Base-by-base conservation (phyloP, 2,113 vertebrate species). In the Meles meles region DNA sequence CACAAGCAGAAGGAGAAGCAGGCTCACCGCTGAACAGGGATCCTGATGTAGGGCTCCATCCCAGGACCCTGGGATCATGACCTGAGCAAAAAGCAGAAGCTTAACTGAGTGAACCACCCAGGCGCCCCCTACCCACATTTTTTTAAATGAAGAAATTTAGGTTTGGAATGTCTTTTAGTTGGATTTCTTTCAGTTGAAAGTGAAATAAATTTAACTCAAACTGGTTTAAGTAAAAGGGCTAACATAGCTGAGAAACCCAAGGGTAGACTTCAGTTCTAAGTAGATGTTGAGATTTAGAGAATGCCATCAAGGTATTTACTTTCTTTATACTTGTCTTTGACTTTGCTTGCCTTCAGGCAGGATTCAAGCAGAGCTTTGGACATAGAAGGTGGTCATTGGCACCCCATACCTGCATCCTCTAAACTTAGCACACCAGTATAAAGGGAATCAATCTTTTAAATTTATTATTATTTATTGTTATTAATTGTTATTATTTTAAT, bases 191-290 rank as follows among this genome's bases (percentile, higher is more conserved):
- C 17, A 47, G 69, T 94, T 76, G 15, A 37, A 94, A 87, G 25
- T 93, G 83, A 80, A 82, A 82, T 80, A 90, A 83, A 84, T 84
- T 80, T 69, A 92, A 74, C 39, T 80, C 21, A 95, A 94, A 55
- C 1, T n/a, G 44, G 47, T 86, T 92, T 80, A 47, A 80, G 7
- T 27, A 52, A 79, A 83, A 97, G 91, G 74, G 15, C 23, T 82
- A 6, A 74, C 6, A 7, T 69, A 76, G 57, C n/a, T 52, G 91
- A 88, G 95, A 96, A 86, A 59, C 42, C 27, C 11, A 82, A 55
- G 39, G 27, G 34, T 63, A 11, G 37, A 59, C 39, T n/a, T 95
- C 11, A 89, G 11, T 80, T 92, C 4, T 90, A 76, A 87, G 29
- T 90, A 27, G 7, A 25, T 80, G 6, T 25, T 80, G 61, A 71